Conservation (phyloP, 2,888 invertebrate genomes). For the Tipula unca region DNA sequence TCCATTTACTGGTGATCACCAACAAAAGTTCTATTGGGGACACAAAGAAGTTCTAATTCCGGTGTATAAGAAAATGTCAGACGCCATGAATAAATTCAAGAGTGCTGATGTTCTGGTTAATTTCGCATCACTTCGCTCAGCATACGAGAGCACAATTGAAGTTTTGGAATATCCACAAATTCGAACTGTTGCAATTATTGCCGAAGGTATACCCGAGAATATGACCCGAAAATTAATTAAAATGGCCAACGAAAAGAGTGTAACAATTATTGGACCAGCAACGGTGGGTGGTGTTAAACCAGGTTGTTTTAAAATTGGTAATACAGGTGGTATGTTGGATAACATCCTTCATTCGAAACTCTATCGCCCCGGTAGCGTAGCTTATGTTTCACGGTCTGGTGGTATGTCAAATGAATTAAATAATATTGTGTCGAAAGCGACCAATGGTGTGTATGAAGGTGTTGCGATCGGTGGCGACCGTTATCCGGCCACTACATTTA, state of each 20-base stretch:
- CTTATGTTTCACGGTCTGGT: conserved; percentile 96
- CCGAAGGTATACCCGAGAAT: conserved; percentile 99
- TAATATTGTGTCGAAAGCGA: conserved; percentile 93
- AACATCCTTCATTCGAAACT: conserved; percentile 96
- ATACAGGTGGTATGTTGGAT: conserved; percentile 99
- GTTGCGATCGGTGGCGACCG: conserved; percentile 97
- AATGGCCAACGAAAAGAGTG: conserved; percentile 72
- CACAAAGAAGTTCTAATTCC: conserved; percentile 93
- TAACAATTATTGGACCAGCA: conserved; percentile 86
- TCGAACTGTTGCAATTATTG: conserved; percentile 94
- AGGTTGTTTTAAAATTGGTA: conserved; percentile 98
- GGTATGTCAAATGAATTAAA: conserved; percentile 99
- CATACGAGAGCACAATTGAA: conserved; percentile 93
- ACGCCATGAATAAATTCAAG: conserved; percentile 90
- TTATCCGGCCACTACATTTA: conserved; percentile 96
- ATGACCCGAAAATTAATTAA: conserved; percentile 90
- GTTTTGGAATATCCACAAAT: conserved; percentile 91
- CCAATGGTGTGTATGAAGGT: conserved; percentile 96
- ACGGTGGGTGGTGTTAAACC: conserved; percentile 98
- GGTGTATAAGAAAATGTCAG: conserved; percentile 94
- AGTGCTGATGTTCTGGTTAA: conserved; percentile 93
- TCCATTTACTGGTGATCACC: conserved; percentile 97
- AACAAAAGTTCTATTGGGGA: conserved; percentile 99
- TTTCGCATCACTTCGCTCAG: conserved; percentile 95
- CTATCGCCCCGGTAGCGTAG: conserved; percentile 94